These are phyloP conservation scores for Exephanes ischioxanthus DNA, from an alignment of 2,888 invertebrate species.

Conservation along the genomic window DNA sequence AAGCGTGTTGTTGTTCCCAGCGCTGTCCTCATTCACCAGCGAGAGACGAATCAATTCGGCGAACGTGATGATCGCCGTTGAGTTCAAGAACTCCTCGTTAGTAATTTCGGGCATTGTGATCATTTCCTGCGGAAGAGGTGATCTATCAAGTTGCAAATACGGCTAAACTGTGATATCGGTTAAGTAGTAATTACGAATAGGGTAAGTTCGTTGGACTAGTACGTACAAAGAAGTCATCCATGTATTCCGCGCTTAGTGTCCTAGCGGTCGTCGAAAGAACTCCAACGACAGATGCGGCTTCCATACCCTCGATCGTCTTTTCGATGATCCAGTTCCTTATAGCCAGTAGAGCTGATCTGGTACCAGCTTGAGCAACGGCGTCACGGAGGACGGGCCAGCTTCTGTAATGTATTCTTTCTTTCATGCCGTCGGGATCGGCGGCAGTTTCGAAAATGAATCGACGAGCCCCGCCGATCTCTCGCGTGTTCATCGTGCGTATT, in stretches of 20 bases:
- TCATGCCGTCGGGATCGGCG: slow-evolving; percentile 81
- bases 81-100: slow-evolving; percentile 86
- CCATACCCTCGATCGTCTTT: slow-evolving; percentile 86
- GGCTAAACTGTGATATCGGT: neutral
- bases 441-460: slow-evolving; percentile 85
- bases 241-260: slow-evolving; percentile 88
- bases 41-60: slow-evolving; percentile 88
- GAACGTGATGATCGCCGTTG: slow-evolving; percentile 87
- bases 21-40: slow-evolving; percentile 87
- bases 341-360: slow-evolving; percentile 88
- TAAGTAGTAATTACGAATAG: neutral
- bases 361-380: slow-evolving; percentile 89
- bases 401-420: slow-evolving; percentile 80
- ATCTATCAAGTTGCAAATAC: neutral
- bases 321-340: slow-evolving; percentile 88
- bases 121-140: slow-evolving; percentile 48
- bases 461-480: slow-evolving; percentile 87
- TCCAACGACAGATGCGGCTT: slow-evolving; percentile 88
- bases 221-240: slow-evolving; percentile 88
- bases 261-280: slow-evolving; percentile 86
- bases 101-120: slow-evolving; percentile 86
- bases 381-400: slow-evolving; percentile 89
- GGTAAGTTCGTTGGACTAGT: neutral
- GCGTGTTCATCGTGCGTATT: slow-evolving; percentile 87
- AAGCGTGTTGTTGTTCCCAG: slow-evolving; percentile 83